Evolutionary conservation across 2,113 vertebrate genomes (phyloP), one percentile per base, ranked within the genome.

Genomic region (Gallinago paraguaiae): DNA sequence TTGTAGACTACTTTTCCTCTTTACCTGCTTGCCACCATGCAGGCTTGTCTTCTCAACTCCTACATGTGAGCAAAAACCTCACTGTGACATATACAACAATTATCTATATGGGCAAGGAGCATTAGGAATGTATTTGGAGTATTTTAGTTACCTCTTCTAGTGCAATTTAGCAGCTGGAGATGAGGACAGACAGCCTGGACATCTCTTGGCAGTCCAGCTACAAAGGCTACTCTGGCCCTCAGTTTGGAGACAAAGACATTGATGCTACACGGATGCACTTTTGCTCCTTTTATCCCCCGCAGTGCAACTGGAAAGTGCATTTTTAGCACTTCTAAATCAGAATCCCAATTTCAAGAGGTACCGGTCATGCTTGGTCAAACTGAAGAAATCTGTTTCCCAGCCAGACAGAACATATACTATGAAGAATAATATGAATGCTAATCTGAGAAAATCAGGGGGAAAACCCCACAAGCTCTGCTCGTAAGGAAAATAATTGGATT

Each of bases 251-350:
- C 76, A 37, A 69, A 76, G 91, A 84, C 86, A 92, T 13, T 60
- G 76, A 86, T 86, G 68, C 27, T 88, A 86, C 48, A 71, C 1
- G 8, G 65, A 92, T 33, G 43, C 23, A 33, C 56, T 72, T 79
- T 20, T 45, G 39, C 79, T 72, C 19, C 19, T 46, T 86, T 79
- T 37, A 82, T 65, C 35, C 77, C 77, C 69, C 0, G 9, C 53
- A 63, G 65, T n/a, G 72, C 57, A 92, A 82, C 39, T 17, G 83
- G 48, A 81, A 83, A 87, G 39, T 30, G 57, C 53, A 64, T 76
- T 91, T 84, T 86, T 82, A 93, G 69, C 77, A 82, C 69, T 82
- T 88, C 53, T 63, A 57, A 82, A 93, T 77, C 76, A 82, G 45
- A 91, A 92, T 82, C 53, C 22, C 15, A 53, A 2, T 86, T 94